Evolutionary conservation across 2,113 vertebrate species (phyloP).

Genomic region (Rhinoptilus africanus): DNA sequence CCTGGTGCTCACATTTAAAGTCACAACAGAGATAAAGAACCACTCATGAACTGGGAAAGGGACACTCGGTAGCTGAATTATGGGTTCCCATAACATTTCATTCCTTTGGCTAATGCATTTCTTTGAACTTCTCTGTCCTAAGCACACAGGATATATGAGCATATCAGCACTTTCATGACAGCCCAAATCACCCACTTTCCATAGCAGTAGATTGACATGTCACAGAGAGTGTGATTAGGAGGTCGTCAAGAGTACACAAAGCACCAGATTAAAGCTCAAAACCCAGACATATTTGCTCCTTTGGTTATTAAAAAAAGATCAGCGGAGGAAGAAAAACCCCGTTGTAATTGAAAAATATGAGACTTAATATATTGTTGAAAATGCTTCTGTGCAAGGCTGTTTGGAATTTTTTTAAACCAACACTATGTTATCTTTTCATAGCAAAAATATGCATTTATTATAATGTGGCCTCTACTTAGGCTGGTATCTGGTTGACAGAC

Average conservation of each 20-base stretch:
- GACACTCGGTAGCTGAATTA: not conserved
- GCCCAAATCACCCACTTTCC: slow-evolving; percentile 14
- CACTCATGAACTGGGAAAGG: not conserved
- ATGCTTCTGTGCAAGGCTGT: not conserved
- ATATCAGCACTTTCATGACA: slow-evolving; percentile 7
- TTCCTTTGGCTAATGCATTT: slow-evolving; percentile 33
- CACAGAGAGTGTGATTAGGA: slow-evolving; percentile 20
- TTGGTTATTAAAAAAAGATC: slow-evolving; percentile 37
- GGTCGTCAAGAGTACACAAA: slow-evolving; percentile 32
- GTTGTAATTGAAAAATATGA: slow-evolving; percentile 42
- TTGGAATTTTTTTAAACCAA: not conserved
- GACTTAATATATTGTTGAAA: slow-evolving; percentile 38
- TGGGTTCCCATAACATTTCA: not conserved
- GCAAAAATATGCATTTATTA: not conserved
- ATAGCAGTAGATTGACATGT: slow-evolving; percentile 24
- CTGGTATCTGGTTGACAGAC: not conserved
- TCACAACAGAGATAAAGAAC: slow-evolving; percentile 26
- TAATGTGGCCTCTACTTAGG: not conserved
- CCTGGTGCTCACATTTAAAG: slow-evolving; percentile 46
- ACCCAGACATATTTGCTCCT: slow-evolving; percentile 36
- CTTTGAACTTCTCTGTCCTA: slow-evolving; percentile 40
- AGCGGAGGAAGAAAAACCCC: not conserved
- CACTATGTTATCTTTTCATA: slow-evolving; percentile 20
- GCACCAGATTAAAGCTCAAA: slow-evolving; percentile 43
- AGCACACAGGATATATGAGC: slow-evolving; percentile 17